A percentile compares a stretch with the other conserved stretches of the same genome.
These are phyloP conservation scores for Lepilemur septentrionalis DNA, from an alignment of 2,797 vertebrate genomes.

Conservation along the genomic window DNA sequence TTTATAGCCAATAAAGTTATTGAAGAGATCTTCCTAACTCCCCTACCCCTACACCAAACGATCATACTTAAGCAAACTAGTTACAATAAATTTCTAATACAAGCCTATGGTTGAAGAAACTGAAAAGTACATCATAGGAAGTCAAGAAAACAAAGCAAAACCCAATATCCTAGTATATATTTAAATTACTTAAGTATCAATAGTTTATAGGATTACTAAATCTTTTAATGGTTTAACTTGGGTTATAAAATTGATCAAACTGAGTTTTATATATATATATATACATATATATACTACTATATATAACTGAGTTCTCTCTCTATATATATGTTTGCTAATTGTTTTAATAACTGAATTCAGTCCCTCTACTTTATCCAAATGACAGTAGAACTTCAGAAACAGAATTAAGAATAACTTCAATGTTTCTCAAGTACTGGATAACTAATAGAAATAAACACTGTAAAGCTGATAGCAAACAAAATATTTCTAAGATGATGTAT, in stretches of 20 bases:
- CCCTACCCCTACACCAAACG: not conserved
- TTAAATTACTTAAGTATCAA: not conserved
- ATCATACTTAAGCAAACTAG: conserved; percentile 38
- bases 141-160: not conserved
- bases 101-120: not conserved
- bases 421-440: not conserved
- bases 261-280: not conserved
- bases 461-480: not conserved
- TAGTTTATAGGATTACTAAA: not conserved
- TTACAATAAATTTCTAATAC: conserved; percentile 5
- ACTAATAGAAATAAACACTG: conserved; percentile 6
- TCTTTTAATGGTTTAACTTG: not conserved
- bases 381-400: not conserved
- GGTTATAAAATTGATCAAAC: not conserved
- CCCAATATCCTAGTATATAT: not conserved
- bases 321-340: not conserved
- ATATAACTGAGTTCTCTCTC: too few species aligned
- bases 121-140: not conserved
- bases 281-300: not conserved
- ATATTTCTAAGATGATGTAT: conserved; percentile 19
- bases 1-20: not conserved
- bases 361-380: not conserved
- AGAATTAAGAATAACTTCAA: not conserved
- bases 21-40: not conserved
- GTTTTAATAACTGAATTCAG: conserved; percentile 38